Conservation (phyloP, 1,140 invertebrate species). For the Mesaphorura yosii region DNA sequence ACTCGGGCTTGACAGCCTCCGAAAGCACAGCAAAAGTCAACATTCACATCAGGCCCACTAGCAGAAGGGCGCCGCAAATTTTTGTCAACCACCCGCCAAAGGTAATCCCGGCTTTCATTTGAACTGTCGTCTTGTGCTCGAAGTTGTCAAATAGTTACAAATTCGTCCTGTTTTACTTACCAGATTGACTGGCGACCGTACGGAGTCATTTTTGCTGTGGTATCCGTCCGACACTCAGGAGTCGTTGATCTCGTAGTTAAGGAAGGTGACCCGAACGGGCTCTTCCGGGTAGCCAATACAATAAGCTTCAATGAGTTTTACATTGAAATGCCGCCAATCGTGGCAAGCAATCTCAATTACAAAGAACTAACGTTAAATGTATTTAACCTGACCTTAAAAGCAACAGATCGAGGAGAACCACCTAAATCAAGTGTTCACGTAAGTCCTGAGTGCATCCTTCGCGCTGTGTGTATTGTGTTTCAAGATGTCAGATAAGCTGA, state of each 20-base stretch:
- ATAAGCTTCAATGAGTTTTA: constrained; percentile 38
- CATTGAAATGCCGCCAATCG: constrained; percentile 36
- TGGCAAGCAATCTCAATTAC: constrained; percentile 24
- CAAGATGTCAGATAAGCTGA: too few relatives aligned
- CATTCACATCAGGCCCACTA: constrained; percentile 70
- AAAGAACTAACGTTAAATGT: constrained; percentile 44
- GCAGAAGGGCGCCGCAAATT: constrained; percentile 74
- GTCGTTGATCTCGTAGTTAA: constrained; percentile 76
- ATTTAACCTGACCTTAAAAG: constrained; percentile 75
- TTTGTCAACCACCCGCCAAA: constrained; percentile 42
- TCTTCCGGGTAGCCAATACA: constrained; percentile 63
- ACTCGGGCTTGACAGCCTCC: constrained; percentile 36
- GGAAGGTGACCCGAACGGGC: constrained; percentile 72
- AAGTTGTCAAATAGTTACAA: constrained; percentile 52
- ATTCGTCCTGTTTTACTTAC: not conserved
- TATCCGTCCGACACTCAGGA: constrained; percentile 69
- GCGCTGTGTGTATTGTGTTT: not conserved
- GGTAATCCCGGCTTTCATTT: constrained; percentile 18
- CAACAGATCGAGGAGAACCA: constrained; percentile 69
- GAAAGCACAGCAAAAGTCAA: constrained; percentile 59
- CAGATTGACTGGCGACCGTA: constrained; percentile 43
- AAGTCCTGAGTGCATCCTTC: too few relatives aligned
- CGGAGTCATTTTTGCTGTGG: constrained; percentile 77
- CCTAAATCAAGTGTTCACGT: too few relatives aligned
- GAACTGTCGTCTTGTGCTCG: constrained; percentile 52